Percentiles rank a stretch among this genome's conserved stretches.
phyloP scores from a whole-genome alignment of 2,888 invertebrate species.

The Falcaria lacertinaria region DNA sequence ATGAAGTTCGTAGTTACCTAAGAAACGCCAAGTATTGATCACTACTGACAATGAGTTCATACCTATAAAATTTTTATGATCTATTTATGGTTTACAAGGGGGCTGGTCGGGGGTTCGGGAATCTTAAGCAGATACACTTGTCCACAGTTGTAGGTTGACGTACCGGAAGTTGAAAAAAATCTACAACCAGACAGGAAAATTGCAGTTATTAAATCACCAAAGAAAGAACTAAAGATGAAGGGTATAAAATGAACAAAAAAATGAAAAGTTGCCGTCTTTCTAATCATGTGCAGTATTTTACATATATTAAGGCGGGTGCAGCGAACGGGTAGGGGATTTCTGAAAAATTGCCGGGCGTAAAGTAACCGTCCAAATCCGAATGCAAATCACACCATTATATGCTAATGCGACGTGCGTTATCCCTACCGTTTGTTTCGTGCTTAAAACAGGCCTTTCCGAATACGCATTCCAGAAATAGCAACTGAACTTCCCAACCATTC shows the following conservation, averaged over 20 bases:
- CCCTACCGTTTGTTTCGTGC: constrained; percentile 51
- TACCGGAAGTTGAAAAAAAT: too few species aligned
- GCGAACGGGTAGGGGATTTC: constrained; percentile 56
- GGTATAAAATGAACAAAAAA: constrained; percentile 29
- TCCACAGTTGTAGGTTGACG: too few species aligned
- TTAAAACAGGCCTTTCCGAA: constrained; percentile 48
- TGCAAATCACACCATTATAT: constrained; percentile 76
- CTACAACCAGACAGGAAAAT: too few species aligned
- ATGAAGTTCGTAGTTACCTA: constrained; percentile 10
- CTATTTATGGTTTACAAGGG: too few species aligned
- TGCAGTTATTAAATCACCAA: too few species aligned
- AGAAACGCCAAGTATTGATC: not conserved
- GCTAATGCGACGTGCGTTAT: constrained; percentile 71
- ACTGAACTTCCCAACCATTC: constrained; percentile 33
- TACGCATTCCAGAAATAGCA: constrained; percentile 49
- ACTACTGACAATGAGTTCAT: too few species aligned
- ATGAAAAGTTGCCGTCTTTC: constrained; percentile 48
- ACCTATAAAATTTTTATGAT: too few species aligned
- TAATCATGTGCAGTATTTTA: constrained; percentile 68
- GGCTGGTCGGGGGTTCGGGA: too few species aligned
- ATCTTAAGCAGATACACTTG: too few species aligned
- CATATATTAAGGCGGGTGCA: constrained; percentile 67
- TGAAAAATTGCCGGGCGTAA: constrained; percentile 68
- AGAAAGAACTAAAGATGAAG: constrained; percentile 40
- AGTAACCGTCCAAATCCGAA: constrained; percentile 59